These are phyloP conservation scores for Troilus luridus DNA, from an alignment of 2,888 invertebrate species.

Conservation along the genomic window DNA sequence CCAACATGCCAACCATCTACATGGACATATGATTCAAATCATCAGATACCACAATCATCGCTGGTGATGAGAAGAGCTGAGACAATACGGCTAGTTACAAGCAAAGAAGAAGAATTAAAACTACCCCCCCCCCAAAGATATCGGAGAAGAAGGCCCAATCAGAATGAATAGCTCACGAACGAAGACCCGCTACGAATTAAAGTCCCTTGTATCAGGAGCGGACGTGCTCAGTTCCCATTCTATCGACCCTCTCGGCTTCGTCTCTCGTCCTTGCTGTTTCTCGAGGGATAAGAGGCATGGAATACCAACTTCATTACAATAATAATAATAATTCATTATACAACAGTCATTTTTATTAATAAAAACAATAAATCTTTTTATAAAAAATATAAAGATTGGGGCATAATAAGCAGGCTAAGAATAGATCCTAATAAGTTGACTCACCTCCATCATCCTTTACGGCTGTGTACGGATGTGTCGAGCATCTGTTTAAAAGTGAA, in stretches of 20 bases:
- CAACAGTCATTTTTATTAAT: too few relatives aligned
- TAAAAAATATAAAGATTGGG: too few relatives aligned
- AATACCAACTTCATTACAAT: too few relatives aligned
- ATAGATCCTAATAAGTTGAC: too few relatives aligned
- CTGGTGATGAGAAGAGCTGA: background rate
- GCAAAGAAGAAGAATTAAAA: background rate
- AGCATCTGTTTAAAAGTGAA: too few relatives aligned
- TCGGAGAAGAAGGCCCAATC: conserved; percentile 28
- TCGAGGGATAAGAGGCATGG: background rate
- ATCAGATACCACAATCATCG: background rate
- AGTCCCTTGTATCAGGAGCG: conserved; percentile 16
- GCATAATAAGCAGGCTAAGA: too few relatives aligned
- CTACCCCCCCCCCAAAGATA: background rate
- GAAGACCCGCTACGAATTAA: conserved; percentile 27
- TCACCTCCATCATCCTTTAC: too few relatives aligned
- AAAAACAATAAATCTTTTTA: too few relatives aligned
- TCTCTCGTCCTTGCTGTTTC: background rate
- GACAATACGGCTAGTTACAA: conserved; percentile 7
- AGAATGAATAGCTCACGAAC: conserved; percentile 29
- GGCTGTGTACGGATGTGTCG: too few relatives aligned
- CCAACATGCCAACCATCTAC: too few relatives aligned
- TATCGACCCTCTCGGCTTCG: background rate
- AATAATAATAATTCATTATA: too few relatives aligned
- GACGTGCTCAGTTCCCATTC: background rate
- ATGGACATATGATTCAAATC: background rate